phyloP scores from a whole-genome alignment of 2,888 invertebrate species.

The Rhingia rostrata region DNA sequence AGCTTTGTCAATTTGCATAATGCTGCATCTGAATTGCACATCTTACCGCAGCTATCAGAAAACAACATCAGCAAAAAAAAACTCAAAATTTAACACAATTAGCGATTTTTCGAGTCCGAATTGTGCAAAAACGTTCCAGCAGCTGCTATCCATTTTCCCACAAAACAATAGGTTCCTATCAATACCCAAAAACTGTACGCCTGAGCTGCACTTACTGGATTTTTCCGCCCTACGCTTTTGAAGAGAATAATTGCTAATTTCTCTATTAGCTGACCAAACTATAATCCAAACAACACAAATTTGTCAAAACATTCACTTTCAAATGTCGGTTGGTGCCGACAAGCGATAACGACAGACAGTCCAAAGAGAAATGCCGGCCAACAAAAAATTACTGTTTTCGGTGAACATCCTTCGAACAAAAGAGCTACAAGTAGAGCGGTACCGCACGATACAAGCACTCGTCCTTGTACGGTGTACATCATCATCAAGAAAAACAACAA shows the following conservation, averaged over 20 bases:
- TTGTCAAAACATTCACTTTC: slow-evolving; percentile 76
- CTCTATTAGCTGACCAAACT: slow-evolving; percentile 77
- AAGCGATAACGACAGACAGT: slow-evolving; percentile 14
- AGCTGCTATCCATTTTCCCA: slow-evolving; percentile 21
- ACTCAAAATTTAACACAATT: slow-evolving; percentile 27
- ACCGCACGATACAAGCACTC: neutral
- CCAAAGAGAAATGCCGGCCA: slow-evolving; percentile 22
- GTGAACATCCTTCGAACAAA: slow-evolving; percentile 33
- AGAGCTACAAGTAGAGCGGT: slow-evolving; percentile 41
- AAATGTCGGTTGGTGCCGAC: slow-evolving; percentile 2
- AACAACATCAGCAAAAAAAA: neutral
- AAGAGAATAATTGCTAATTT: slow-evolving; percentile 80
- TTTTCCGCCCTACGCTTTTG: slow-evolving; percentile 76
- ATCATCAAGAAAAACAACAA: neutral
- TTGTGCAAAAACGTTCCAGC: slow-evolving; percentile 5
- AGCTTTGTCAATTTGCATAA: neutral
- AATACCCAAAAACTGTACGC: neutral
- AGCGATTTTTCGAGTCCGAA: slow-evolving; percentile 12
- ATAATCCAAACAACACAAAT: slow-evolving; percentile 71
- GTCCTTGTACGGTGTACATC: slow-evolving; percentile 10
- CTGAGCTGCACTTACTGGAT: neutral
- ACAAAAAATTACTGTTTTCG: slow-evolving; percentile 13
- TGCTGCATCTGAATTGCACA: neutral
- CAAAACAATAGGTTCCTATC: slow-evolving; percentile 4
- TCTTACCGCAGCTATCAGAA: neutral